phyloP scores from a whole-genome alignment of 2,113 vertebrate genomes.

The Tetrao urogallus region DNA sequence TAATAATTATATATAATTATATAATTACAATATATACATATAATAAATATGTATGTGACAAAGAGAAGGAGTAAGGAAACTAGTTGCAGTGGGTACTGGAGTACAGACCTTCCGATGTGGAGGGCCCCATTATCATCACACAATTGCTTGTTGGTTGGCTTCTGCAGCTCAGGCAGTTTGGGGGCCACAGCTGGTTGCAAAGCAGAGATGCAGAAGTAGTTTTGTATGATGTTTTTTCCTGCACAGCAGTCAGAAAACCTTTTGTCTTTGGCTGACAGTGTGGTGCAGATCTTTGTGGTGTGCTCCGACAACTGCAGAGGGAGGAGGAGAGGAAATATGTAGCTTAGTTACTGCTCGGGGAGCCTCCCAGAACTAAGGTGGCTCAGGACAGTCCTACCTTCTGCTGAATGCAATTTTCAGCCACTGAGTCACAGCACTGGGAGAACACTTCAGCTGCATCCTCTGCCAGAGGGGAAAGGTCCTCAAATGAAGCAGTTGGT shows the following conservation, averaged over 20 bases:
- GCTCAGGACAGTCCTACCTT: conserved; percentile 34
- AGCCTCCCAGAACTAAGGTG: neutral
- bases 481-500: conserved; percentile 64
- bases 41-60: accelerated
- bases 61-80: neutral
- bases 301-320: conserved; percentile 62
- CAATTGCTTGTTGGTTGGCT: neutral
- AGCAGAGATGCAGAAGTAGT: conserved; percentile 64
- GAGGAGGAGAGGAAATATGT: accelerated
- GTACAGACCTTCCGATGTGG: conserved; percentile 1
- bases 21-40: too few relatives aligned
- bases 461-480: conserved; percentile 68
- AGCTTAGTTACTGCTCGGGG: neutral
- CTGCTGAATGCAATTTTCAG: conserved; percentile 73
- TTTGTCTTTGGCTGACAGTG: conserved; percentile 19
- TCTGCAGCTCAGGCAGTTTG: neutral
- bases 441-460: conserved; percentile 44
- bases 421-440: conserved; percentile 69
- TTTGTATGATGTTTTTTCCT: conserved; percentile 44
- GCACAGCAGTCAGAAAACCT: conserved; percentile 69
- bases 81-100: accelerated
- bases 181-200: neutral
- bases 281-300: conserved; percentile 58
- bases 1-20: neutral
- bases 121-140: conserved; percentile 2